Conservation (phyloP, 2,797 vertebrate species). For the Orientallactaga sibirica region DNA sequence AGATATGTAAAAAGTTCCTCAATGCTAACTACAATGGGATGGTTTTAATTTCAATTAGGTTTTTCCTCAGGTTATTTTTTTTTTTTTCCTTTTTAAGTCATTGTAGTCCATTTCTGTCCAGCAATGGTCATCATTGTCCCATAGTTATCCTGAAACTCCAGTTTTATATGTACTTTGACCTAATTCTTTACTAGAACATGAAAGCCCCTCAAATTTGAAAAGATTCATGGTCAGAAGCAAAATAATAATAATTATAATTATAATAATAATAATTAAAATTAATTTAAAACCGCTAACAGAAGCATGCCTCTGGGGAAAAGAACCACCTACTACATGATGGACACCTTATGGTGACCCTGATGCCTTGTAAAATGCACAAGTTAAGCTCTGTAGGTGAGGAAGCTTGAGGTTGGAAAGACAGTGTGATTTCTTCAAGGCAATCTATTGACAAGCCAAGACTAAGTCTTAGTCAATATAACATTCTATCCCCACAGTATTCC, state of each 20-base stretch:
- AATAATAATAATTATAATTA: neutral
- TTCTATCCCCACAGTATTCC: neutral
- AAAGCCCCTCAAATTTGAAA: neutral
- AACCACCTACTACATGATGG: neutral
- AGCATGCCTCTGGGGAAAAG: neutral
- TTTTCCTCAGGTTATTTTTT: neutral
- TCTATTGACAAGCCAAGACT: neutral
- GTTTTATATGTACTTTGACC: neutral
- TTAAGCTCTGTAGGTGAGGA: neutral
- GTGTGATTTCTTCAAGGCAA: neutral
- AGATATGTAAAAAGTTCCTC: conserved; percentile 43
- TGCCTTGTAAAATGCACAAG: neutral
- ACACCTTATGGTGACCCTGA: neutral
- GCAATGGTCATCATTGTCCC: neutral
- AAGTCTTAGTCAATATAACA: neutral
- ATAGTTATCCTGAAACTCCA: neutral
- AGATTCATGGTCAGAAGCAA: conserved; percentile 6
- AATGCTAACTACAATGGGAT: conserved; percentile 5
- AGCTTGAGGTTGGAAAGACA: neutral
- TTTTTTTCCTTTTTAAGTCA: conserved; percentile 6
- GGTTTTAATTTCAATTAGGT: neutral
- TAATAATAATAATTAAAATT: neutral
- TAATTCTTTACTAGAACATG: neutral
- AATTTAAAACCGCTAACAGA: neutral
- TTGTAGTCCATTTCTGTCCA: neutral